Conservation (phyloP, 2,797 vertebrate species). For the Mareca strepera region DNA sequence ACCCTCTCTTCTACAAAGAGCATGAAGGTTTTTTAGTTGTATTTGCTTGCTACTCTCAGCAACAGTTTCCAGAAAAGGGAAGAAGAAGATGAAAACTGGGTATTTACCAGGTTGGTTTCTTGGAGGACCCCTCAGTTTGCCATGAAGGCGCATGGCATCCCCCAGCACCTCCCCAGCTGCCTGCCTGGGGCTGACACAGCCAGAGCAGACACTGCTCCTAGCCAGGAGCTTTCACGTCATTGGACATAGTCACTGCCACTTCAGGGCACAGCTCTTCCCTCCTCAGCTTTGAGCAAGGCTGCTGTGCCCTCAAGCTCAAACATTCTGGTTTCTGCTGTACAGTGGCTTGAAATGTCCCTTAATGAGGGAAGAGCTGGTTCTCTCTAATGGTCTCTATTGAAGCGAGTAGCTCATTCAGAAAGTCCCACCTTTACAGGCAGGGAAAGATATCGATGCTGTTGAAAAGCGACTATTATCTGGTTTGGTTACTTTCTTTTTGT, state of each 20-base stretch:
- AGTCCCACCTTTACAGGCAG: not conserved
- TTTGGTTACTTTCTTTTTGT: slow-evolving; percentile 19
- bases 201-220: not conserved
- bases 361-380: not conserved
- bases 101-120: not conserved
- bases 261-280: not conserved
- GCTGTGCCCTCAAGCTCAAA: not conserved
- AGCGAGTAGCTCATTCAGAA: not conserved
- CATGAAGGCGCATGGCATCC: not conserved
- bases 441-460: not conserved
- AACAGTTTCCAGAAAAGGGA: not conserved
- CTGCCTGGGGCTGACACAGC: rapidly evolving
- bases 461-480: not conserved
- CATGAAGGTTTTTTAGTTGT: not conserved
- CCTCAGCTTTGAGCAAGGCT: not conserved
- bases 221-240: not conserved
- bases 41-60: not conserved
- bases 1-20: not conserved
- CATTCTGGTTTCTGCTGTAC: not conserved
- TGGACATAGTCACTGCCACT: not conserved
- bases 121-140: not conserved
- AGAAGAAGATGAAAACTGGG: not conserved
- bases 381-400: not conserved
- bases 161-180: not conserved
- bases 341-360: not conserved